Evolutionary conservation across 2,113 vertebrate species (phyloP).

Genomic region (Channa argus): DNA sequence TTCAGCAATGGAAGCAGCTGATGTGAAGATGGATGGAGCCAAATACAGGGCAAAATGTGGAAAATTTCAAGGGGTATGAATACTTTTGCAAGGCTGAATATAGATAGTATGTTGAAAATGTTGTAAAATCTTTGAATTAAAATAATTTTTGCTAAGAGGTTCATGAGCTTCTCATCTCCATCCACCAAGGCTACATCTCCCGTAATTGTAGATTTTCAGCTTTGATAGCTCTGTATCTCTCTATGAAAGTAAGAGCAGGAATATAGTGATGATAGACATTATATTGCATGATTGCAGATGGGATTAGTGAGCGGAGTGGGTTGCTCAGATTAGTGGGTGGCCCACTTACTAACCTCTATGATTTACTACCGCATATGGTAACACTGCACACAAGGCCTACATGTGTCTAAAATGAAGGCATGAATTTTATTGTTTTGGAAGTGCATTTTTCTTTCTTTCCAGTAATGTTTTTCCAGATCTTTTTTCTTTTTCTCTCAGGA

Average conservation of each 20-base stretch:
- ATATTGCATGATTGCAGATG: not conserved
- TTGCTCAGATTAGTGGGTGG: slow-evolving; percentile 7
- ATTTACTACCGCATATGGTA: not conserved
- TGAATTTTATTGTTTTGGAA: not conserved
- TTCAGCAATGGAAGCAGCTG: too few relatives aligned
- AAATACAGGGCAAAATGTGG: too few relatives aligned
- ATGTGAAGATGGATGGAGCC: too few relatives aligned
- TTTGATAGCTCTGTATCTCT: not conserved
- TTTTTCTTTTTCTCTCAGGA: slow-evolving; percentile 82
- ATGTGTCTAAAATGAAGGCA: not conserved
- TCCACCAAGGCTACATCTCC: too few relatives aligned
- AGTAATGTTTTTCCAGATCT: not conserved
- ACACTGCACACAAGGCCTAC: not conserved
- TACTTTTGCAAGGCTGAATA: too few relatives aligned
- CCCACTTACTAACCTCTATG: not conserved
- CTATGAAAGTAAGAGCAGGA: slow-evolving; percentile 1
- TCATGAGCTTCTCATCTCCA: too few relatives aligned
- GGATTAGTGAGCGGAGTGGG: slow-evolving; percentile 9
- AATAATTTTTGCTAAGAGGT: too few relatives aligned
- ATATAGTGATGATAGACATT: not conserved
- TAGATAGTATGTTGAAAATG: too few relatives aligned
- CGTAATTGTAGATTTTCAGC: too few relatives aligned
- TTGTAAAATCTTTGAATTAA: too few relatives aligned
- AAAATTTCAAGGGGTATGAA: too few relatives aligned
- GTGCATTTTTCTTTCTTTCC: not conserved